Base-by-base conservation (phyloP, 2,797 vertebrate genomes). In the Geotrypetes seraphini region DNA sequence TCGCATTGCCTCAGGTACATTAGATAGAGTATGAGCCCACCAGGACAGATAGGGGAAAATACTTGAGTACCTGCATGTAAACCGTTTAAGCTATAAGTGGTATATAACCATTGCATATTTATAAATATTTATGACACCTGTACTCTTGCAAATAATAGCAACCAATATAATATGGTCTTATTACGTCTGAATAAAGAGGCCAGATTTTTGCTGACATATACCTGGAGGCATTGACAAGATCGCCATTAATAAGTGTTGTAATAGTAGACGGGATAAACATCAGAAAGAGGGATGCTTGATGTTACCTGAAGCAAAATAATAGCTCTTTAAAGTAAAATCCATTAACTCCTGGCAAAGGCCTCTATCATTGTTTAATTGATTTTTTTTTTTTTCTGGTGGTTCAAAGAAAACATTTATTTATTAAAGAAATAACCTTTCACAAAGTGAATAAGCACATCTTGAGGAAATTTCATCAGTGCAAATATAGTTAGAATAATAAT, bases 281-380 rank as follows among this genome's bases (percentile, higher is more conserved):
- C 28, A 30, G 43, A 25, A 30, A 30, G 15, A 24, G 28, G 53
- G 17, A 39, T 30, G 36, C 13, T 49, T 42, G 6, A 22, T 31
- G 10, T 36, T 45, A 30, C n/a, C 52, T 61, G 25, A 62, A 52
- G 25, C 7, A 41, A 24, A 44, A 27, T 2, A 38, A 26, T 21
- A 12, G 16, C 21, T 36, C 5, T 38, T 60, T 52, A 47, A 60
- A 53, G 48, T 55, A 25, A 17, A 28, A 43, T 50, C 36, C 31
- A 51, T 67, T 60, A 64, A 28, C 35, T 49, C 41, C 57, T 45
- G 45, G 28, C 33, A 29, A n/a, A 57, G 31, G 35, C 31, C 28
- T 43, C 50, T 36, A 48, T 56, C 16, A 37, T 36, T 32, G 25
- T 43, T 51, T 56, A 56, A 56, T 56, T 32, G 20, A 34, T 5